Conservation (phyloP, 1,140 invertebrate genomes). For the Homarus americanus region DNA sequence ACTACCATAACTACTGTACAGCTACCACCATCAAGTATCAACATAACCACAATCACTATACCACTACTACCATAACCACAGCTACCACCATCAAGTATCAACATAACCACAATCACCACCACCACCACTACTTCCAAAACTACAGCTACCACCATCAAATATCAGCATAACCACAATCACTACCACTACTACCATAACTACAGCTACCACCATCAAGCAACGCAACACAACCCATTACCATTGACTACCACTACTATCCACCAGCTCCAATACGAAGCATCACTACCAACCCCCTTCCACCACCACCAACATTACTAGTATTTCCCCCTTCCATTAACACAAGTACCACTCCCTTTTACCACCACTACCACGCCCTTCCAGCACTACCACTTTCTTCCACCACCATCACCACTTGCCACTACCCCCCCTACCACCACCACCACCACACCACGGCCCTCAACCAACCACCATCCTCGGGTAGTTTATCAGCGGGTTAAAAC, state of each 20-base stretch:
- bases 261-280: background rate
- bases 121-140: background rate
- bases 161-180: background rate
- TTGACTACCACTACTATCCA: background rate
- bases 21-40: background rate
- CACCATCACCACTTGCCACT: background rate
- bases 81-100: background rate
- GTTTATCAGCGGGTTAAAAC: slow-evolving; percentile 18
- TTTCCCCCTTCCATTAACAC: too few relatives aligned
- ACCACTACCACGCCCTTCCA: background rate
- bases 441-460: background rate
- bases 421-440: background rate
- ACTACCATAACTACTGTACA: too few relatives aligned
- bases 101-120: background rate
- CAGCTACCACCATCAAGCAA: background rate
- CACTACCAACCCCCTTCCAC: background rate
- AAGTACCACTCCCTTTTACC: background rate
- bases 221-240: background rate
- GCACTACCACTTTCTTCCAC: background rate
- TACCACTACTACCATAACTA: background rate
- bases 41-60: background rate
- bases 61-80: background rate
- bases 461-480: background rate
- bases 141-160: background rate
- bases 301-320: background rate